Evolutionary conservation across 92 coral and sea anemone genomes (phyloP).

Genomic region (Umimayanthus kanabou): DNA sequence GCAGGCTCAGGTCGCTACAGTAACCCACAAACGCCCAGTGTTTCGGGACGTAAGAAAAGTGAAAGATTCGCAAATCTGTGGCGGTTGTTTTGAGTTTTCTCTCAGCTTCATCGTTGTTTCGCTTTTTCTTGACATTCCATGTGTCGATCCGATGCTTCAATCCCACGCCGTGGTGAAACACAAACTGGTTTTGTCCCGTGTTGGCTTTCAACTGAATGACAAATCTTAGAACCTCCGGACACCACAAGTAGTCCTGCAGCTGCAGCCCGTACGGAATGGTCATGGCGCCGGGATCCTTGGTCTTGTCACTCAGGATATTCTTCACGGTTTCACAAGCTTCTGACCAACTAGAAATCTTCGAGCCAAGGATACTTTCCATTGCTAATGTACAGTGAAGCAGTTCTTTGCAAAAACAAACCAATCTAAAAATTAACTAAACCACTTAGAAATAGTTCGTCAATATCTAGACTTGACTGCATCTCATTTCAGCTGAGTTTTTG

Average conservation of each 20-base stretch:
- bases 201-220: slow-evolving; percentile 56
- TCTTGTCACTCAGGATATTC: slow-evolving; percentile 43
- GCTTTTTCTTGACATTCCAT: slow-evolving; percentile 80
- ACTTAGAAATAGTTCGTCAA: too few species aligned
- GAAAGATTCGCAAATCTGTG: slow-evolving; percentile 66
- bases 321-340: slow-evolving; percentile 56
- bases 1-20: slow-evolving; percentile 72
- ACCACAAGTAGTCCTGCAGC: slow-evolving; percentile 69
- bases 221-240: slow-evolving; percentile 66
- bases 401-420: not conserved
- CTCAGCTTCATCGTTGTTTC: slow-evolving; percentile 45
- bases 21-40: slow-evolving; percentile 80
- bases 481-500: not conserved
- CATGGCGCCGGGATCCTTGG: slow-evolving; percentile 47
- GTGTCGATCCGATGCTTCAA: slow-evolving; percentile 78
- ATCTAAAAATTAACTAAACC: too few species aligned
- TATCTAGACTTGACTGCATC: not conserved
- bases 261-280: slow-evolving; percentile 80
- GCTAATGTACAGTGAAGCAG: not conserved
- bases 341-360: slow-evolving; percentile 75
- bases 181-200: slow-evolving; percentile 64
- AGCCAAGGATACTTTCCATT: slow-evolving; percentile 32
- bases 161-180: slow-evolving; percentile 95
- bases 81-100: slow-evolving; percentile 45
- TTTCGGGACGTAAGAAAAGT: slow-evolving; percentile 68